Base-by-base conservation (phyloP, 2,113 vertebrate species). In the Spea bombifrons region DNA sequence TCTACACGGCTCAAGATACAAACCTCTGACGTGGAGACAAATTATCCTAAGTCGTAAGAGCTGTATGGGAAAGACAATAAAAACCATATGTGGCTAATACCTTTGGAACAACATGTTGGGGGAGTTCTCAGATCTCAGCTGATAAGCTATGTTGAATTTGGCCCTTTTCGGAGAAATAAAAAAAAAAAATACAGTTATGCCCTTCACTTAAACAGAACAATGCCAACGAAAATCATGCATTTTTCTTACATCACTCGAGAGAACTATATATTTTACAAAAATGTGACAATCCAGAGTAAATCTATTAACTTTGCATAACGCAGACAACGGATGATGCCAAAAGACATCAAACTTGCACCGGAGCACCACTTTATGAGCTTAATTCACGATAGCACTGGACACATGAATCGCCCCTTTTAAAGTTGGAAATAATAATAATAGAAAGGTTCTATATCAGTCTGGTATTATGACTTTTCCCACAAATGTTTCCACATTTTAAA, bases 81-180 rank as follows among this genome's bases (percentile, higher is more conserved):
- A 69, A 86, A 84, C 3, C 55, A 81, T 44, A 55, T 74, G 74
- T 7, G 74, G 16, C 17, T 3, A 64, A 71, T 77, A 64, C 48
- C 71, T 79, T 73, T 69, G 13, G 82, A 75, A 77, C 4, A 67
- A 74, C 10, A 70, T 6, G n/a, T 17, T 66, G 59, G n/a, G 78
- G 81, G 53, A 61, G 61, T 61, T 76, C 15, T 15, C 61, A 74
- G 44, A 80, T 81, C 64, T 81, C 76, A 57, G 75, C 67, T 81
- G 81, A 83, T 83, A 82, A 74, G n/a, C 59, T 50, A 9, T 81
- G 69, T 73, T 84, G 63, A 10, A 46, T 69, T 0, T 83, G 59
- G 5, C 71, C 55, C 52, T 66, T 46, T 9, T 72, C 65, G 71
- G 79, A 55, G 55, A 12, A 64, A 4, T 76, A 81, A 3, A 80